Conservation (phyloP, 2,797 vertebrate genomes). For the Clarias fuscus region DNA sequence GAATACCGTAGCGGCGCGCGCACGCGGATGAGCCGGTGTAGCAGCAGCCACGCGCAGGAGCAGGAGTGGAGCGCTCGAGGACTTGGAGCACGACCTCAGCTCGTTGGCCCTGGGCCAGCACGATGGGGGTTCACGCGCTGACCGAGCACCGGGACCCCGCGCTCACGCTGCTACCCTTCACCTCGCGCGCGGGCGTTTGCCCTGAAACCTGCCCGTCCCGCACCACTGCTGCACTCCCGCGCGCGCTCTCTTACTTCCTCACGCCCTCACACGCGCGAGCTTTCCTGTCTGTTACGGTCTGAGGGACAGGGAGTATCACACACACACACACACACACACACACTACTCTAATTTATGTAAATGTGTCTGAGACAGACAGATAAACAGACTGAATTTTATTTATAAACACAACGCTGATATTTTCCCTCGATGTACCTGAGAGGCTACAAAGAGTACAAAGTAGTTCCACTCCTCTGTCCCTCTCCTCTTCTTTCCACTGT, state of each 20-base stretch:
- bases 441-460: neutral
- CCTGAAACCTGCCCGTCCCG: neutral
- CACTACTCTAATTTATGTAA: neutral
- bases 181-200: conserved; percentile 6
- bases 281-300: too few species aligned
- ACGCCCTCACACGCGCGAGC: neutral
- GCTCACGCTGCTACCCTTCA: conserved; percentile 25
- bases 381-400: neutral
- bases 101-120: neutral
- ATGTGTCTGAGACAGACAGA: neutral
- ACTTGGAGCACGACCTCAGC: neutral
- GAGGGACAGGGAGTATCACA: neutral
- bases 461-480: neutral
- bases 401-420: too few species aligned
- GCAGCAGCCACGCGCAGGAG: neutral
- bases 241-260: neutral
- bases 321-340: neutral
- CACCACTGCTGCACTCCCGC: neutral
- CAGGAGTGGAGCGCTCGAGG: neutral
- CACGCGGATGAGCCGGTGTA: neutral
- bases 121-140: conserved; percentile 7
- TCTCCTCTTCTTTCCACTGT: neutral
- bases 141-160: conserved; percentile 12
- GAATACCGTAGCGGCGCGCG: neutral
- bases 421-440: too few species aligned